phyloP scores from a whole-genome alignment of 2,113 vertebrate species.

The Strigops habroptila region DNA sequence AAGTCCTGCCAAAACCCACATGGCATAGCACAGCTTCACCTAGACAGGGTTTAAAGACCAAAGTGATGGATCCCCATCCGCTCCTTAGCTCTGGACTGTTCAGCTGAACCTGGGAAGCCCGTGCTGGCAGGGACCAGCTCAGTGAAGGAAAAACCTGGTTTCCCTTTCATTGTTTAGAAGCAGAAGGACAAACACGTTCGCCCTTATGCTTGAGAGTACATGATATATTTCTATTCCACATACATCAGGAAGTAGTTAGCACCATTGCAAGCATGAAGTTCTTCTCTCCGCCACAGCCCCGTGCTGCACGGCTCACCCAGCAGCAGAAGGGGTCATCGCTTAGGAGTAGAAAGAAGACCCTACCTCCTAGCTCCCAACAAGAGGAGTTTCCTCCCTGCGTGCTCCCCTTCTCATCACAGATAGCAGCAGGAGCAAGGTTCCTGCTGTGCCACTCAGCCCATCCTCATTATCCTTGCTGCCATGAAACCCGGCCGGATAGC shows the following conservation, averaged over 20 bases:
- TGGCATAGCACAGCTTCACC: neutral
- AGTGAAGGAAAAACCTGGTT: neutral
- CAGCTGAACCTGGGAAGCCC: neutral
- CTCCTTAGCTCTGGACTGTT: neutral
- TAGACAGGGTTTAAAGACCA: neutral
- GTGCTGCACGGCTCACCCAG: neutral
- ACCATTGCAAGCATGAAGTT: neutral
- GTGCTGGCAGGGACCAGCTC: neutral
- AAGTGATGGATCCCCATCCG: neutral
- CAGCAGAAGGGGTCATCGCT: neutral
- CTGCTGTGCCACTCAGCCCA: neutral
- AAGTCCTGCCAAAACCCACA: neutral
- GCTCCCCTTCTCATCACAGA: neutral
- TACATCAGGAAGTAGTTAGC: neutral
- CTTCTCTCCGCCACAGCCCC: neutral
- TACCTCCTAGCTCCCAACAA: fast-evolving
- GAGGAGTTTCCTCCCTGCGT: neutral
- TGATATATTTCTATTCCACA: neutral
- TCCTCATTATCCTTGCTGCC: neutral
- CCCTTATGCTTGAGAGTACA: neutral
- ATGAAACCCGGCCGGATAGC: neutral
- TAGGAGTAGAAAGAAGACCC: neutral
- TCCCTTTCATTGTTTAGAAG: neutral
- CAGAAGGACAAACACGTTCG: neutral
- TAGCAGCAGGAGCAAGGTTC: neutral